phyloP scores from a whole-genome alignment of 1,140 invertebrate genomes.

The Drosophila busckii region DNA sequence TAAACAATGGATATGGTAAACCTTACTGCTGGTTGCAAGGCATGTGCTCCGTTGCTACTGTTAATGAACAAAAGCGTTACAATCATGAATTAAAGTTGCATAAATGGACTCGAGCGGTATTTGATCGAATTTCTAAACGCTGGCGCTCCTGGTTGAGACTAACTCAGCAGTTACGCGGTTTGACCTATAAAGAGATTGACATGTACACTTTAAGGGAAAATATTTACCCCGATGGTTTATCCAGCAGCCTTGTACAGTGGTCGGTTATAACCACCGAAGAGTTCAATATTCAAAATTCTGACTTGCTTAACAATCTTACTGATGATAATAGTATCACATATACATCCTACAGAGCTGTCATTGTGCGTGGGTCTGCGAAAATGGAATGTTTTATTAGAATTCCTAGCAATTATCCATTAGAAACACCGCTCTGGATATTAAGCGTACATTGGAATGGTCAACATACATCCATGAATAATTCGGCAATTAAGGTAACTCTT shows the following conservation, averaged over 20 bases:
- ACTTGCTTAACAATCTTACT: conserved; percentile 81
- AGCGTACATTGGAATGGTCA: conserved; percentile 85
- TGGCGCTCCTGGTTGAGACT: conserved; percentile 86
- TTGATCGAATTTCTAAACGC: conserved; percentile 83
- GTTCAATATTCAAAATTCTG: conserved; percentile 81
- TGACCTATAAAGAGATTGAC: conserved; percentile 84
- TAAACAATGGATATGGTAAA: conserved; percentile 82
- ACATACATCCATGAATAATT: conserved; percentile 83
- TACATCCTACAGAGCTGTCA: conserved; percentile 82
- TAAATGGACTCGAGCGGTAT: conserved; percentile 80
- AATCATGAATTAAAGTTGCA: conserved; percentile 68
- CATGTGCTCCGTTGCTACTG: conserved; percentile 84
- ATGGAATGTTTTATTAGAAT: conserved; percentile 88
- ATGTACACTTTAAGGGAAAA: conserved; percentile 71
- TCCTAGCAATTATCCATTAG: conserved; percentile 89
- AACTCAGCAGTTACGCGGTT: conserved; percentile 87
- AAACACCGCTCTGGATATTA: conserved; percentile 87
- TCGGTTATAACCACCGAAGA: conserved; percentile 83
- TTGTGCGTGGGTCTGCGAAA: conserved; percentile 86
- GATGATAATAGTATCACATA: conserved; percentile 83
- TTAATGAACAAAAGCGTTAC: conserved; percentile 73
- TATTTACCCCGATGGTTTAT: conserved; percentile 75
- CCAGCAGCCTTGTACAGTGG: conserved; percentile 85
- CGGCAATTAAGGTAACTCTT: conserved; percentile 85
- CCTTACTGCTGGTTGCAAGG: conserved; percentile 95